phyloP scores from a whole-genome alignment of 2,888 invertebrate genomes.

The Phymatocera aterrima region DNA sequence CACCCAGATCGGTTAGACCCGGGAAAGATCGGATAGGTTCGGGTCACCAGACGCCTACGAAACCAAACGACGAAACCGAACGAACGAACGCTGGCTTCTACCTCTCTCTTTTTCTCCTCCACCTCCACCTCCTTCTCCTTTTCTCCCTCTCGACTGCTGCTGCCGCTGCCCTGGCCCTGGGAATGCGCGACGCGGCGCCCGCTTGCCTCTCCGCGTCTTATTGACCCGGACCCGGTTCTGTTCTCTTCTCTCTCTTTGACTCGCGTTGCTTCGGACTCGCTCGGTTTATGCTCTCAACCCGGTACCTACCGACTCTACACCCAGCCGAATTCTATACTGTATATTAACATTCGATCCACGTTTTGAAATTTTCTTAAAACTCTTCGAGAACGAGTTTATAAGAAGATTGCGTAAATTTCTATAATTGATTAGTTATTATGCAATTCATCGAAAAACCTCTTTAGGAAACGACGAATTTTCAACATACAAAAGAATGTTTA shows the following conservation, averaged over 20 bases:
- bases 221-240: constrained; percentile 74
- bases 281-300: constrained; percentile 53
- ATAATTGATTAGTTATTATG: too few species aligned
- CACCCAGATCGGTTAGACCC: constrained; percentile 30
- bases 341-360: constrained; percentile 20
- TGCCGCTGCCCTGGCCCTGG: constrained; percentile 71
- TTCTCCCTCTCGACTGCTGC: constrained; percentile 61
- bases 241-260: constrained; percentile 66
- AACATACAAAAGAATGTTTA: background rate
- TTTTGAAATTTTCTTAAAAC: constrained; percentile 12
- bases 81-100: constrained; percentile 49
- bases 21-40: constrained; percentile 21
- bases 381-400: background rate
- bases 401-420: too few species aligned
- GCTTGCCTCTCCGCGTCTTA: constrained; percentile 71
- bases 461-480: background rate
- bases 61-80: constrained; percentile 22
- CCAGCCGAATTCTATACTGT: constrained; percentile 39
- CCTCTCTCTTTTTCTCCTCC: constrained; percentile 29
- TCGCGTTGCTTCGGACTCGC: constrained; percentile 60
- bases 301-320: constrained; percentile 46
- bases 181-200: constrained; percentile 70
- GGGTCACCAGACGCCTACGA: constrained; percentile 40
- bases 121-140: constrained; percentile 23
- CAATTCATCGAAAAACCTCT: too few species aligned